Evolutionary conservation across 2,888 invertebrate species (phyloP).

Genomic region (Euzophera pinguis): DNA sequence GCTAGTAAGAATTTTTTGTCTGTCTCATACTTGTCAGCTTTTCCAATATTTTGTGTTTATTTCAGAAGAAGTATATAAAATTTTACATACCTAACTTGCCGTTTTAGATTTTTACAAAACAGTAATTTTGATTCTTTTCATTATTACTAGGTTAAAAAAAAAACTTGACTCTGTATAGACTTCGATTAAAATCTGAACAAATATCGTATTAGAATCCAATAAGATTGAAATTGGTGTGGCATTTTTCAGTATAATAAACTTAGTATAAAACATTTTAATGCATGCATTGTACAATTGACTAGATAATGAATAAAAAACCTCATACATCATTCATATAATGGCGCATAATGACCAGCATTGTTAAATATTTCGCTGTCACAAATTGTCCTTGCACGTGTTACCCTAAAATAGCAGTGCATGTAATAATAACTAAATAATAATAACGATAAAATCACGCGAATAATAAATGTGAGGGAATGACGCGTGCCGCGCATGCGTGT

Average conservation of each 20-base stretch:
- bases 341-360: constrained; percentile 20
- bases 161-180: too few relatives aligned
- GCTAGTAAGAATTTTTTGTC: background rate
- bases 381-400: constrained; percentile 20
- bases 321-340: constrained; percentile 25
- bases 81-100: too few relatives aligned
- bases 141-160: too few relatives aligned
- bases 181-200: too few relatives aligned
- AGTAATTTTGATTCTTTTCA: too few relatives aligned
- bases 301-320: constrained; percentile 15
- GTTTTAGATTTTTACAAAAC: too few relatives aligned
- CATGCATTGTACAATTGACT: background rate
- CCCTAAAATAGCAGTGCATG: constrained; percentile 22
- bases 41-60: too few relatives aligned
- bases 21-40: too few relatives aligned
- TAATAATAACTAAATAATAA: constrained; percentile 20
- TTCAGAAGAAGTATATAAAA: too few relatives aligned
- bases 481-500: constrained; percentile 15
- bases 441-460: constrained; percentile 20
- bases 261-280: background rate
- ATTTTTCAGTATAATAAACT: too few relatives aligned
- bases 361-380: constrained; percentile 19
- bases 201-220: background rate
- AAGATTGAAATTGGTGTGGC: background rate
- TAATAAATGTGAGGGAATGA: constrained; percentile 18